Evolutionary conservation across 1,140 invertebrate species (phyloP), one percentile per base, ranked within the genome.

Genomic region (Drosophila hydei): DNA sequence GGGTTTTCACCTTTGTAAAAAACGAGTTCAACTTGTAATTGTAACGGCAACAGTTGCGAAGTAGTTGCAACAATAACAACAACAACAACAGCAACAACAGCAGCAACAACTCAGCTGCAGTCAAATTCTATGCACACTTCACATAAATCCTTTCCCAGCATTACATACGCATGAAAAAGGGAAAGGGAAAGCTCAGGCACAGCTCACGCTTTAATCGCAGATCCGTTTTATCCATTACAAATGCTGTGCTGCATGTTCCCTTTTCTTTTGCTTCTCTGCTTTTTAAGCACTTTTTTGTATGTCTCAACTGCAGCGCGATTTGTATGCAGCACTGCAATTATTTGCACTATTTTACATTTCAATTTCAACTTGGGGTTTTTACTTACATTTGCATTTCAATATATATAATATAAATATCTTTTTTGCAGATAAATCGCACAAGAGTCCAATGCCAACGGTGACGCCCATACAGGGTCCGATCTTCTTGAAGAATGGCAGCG

Each of bases 381-480:
- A 4, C 27, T 19, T 23, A 0, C 19, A 23, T 23, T 23, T 25
- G 14, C 27, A 54, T 18, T 48, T 33, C 36, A 23, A 23, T 36
- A 12, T 12, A 19, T 45, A 11, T 55, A 9, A 2, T 40, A 19
- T 43, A 0, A 18, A 12, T 45, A 9, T 30, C 16, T 58, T 25
- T 27, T 56, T 52, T 47, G 21, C 59, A 59, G 69, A 67, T 36
- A 79, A 67, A 40, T 36, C 61, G 25, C 56, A 80, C 72, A 59
- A 63, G 71, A 77, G 63, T 67, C 71, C 60, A 50, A 89, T 91
- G 70, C 92, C 92, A 19, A 92, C 93, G 0, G 95, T 96, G 23
- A 96, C 96, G 19, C 96, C 96, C 9, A 95, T 96, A 55, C 95
- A 96, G 91, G 96, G 96, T 16, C 96, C 96, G 3, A 96, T 97